phyloP scores from a whole-genome alignment of 2,797 vertebrate genomes.

The Anableps anableps region DNA sequence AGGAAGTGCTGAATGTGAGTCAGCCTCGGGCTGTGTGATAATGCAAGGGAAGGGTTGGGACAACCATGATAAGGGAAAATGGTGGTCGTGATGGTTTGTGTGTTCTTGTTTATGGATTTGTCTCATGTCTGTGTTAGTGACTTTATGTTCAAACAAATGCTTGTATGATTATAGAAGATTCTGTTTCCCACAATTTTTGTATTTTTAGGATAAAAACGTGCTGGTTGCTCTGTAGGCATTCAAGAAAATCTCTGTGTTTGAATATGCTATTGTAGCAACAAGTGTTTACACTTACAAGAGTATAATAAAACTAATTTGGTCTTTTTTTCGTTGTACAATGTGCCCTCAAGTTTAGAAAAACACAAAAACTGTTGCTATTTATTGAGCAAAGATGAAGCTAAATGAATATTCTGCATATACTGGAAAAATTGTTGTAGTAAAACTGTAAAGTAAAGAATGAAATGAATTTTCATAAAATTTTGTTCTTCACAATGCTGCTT shows the following conservation, averaged over 20 bases:
- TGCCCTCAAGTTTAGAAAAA: background rate
- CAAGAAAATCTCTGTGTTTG: background rate
- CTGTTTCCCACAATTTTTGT: background rate
- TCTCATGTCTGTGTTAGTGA: slow-evolving; percentile 25
- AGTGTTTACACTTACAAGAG: background rate
- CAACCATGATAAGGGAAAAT: slow-evolving; percentile 62
- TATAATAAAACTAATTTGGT: background rate
- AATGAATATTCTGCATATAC: background rate
- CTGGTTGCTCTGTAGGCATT: background rate
- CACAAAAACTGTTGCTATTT: background rate
- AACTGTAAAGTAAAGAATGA: background rate
- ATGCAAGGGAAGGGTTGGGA: slow-evolving; percentile 72
- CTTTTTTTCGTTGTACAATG: background rate
- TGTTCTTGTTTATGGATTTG: slow-evolving; percentile 33
- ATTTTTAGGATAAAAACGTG: background rate
- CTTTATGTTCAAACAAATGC: slow-evolving; percentile 11
- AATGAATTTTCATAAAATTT: background rate
- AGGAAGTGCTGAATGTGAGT: slow-evolving; percentile 64
- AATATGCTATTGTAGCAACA: background rate
- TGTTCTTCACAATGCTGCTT: background rate
- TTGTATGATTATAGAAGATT: slow-evolving; percentile 13
- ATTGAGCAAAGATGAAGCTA: background rate
- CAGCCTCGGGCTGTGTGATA: slow-evolving; percentile 73
- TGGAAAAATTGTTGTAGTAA: no score
- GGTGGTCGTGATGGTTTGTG: slow-evolving; percentile 39